Percentiles rank a stretch among this genome's conserved stretches.
These are phyloP conservation scores for Drosophila grimshawi DNA, from an alignment of 1,140 invertebrate genomes.

Conservation along the genomic window DNA sequence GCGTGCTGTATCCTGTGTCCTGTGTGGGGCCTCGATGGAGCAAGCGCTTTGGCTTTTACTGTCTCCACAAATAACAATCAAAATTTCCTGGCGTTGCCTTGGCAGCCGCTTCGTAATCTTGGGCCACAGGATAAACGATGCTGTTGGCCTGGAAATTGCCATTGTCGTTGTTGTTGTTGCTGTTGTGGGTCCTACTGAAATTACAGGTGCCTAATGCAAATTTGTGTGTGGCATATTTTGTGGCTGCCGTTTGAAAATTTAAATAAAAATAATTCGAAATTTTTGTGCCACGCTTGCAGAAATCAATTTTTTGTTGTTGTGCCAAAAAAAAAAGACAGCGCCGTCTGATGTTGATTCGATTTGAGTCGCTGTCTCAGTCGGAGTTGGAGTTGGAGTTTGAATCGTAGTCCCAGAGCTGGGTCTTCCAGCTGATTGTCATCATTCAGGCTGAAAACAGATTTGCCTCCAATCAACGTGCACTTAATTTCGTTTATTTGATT, in stretches of 20 bases:
- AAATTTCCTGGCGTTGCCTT: slow-evolving; percentile 47
- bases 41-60: slow-evolving; percentile 69
- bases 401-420: not conserved
- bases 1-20: slow-evolving; percentile 13
- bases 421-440: slow-evolving; percentile 71
- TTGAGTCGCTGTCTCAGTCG: slow-evolving; percentile 39
- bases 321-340: not conserved
- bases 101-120: slow-evolving; percentile 41
- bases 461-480: slow-evolving; percentile 82
- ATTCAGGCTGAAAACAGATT: slow-evolving; percentile 82
- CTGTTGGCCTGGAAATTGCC: slow-evolving; percentile 66
- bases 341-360: slow-evolving; percentile 50
- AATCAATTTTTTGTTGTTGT: slow-evolving; percentile 41
- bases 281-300: slow-evolving; percentile 54
- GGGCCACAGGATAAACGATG: slow-evolving; percentile 50
- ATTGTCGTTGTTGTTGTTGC: slow-evolving; percentile 32
- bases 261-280: slow-evolving; percentile 57
- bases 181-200: slow-evolving; percentile 47
- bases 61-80: slow-evolving; percentile 81
- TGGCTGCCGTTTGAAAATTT: slow-evolving; percentile 35
- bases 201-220: slow-evolving; percentile 81
- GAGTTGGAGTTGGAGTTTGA: not conserved
- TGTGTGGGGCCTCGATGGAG: slow-evolving; percentile 30
- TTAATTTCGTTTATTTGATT: slow-evolving; percentile 83
- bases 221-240: slow-evolving; percentile 76